Base-by-base conservation (phyloP, 2,113 vertebrate species). In the Hiodon alosoides region DNA sequence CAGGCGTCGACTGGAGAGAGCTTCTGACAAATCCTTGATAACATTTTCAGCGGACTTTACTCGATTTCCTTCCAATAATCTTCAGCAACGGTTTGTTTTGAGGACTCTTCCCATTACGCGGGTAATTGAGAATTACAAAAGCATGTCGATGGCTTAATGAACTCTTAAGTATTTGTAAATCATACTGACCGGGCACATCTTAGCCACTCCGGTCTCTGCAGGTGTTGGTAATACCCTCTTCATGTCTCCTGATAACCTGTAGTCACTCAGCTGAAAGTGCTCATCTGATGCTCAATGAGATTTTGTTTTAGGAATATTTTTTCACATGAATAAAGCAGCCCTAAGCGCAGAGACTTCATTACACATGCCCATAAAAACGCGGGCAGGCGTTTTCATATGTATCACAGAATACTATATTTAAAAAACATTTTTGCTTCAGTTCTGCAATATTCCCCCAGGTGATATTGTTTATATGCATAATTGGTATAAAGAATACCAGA, bases 111-210 rank as follows among this genome's bases (percentile, higher is more conserved):
- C 31, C 86, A 90, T 91, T 91, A 90, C 90, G 87, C 85, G 89
- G 88, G 90, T 92, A 92, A 91, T 31, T 91, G 90, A 91, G 89
- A 90, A 90, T 91, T 90, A 90, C 87, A 89, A 87, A 90, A 86
- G 85, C 87, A 83, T 86, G 87, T 88, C 83, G 84, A 85, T 87
- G 88, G 83, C 84, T 86, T 91, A 91, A 92, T 90, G 89, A 91
- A 87, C 83, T 86, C 79, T 79, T 78, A 16, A 80, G 81, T 86
- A 87, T 85, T 86, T 89, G 90, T 90, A 88, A 89, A 86, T 88
- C 85, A 90, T 90, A 85, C 84, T 76, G 87, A 82, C 83, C 86
- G 81, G 79, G 84, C 83, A 80, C 82, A 85, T 81, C 80, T 46
- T 79, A 80, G 80, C 83, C 85, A 81, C 85, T 59, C 62, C 78